Base-by-base conservation (phyloP, 2,113 vertebrate species). In the Callaeas wilsoni region DNA sequence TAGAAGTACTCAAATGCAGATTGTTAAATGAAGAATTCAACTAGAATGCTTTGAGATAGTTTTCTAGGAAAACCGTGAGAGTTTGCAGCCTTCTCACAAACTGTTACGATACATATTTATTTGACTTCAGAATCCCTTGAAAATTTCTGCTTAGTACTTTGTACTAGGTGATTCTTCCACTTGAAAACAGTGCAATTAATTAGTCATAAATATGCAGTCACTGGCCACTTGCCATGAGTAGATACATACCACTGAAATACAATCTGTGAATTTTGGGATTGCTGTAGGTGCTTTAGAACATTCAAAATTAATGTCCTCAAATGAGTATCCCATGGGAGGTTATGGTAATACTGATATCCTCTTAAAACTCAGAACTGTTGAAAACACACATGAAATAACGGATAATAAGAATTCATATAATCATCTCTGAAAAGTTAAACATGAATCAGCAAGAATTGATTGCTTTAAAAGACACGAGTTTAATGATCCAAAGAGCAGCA, bases 401-500 rank as follows among this genome's bases (percentile, higher is more conserved):
- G 13, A 4, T 81, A 44, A 37, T 70, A 89, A 74, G 42, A 68
- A 93, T 88, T 84, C 20, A 3, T 87, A 44, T 60, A 89, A 75
- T 74, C 20, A 22, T 50, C 50, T 78, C 18, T 60, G 87, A 87
- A 71, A 91, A 94, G 77, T 86, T 94, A 93, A 95, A 57, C 41
- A 29, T 69, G 65, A 78, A 68, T 84, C 84, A 89, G 44, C 71
- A 46, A 83, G 70, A 92, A 89, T 23, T 21, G 25, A 42, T 88
- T 93, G 41, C 87, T 79, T 84, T 95, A 69, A 89, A 87, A 92
- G 55, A 70, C 21, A 42, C 21, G 77, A 63, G 47, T 86, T 59
- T 84, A 94, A 92, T 84, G 93, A 78, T 82, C 50, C 71, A 81
- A 70, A 93, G 75, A 91, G 65, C 55, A 93, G 80, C 53, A 68